phyloP scores from a whole-genome alignment of 1,140 invertebrate species.

The Subanguina moxae region DNA sequence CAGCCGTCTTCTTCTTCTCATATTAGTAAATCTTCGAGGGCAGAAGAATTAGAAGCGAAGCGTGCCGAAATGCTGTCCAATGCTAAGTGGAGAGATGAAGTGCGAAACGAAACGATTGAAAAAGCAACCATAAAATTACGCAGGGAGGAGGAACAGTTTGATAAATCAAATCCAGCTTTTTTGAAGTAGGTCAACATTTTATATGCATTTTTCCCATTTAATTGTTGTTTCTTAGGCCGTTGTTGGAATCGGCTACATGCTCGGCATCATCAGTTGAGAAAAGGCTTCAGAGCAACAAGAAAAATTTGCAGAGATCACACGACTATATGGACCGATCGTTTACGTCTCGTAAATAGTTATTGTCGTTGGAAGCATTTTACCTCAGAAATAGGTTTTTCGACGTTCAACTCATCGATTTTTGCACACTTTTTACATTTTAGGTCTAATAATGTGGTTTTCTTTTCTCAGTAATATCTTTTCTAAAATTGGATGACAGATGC shows the following conservation, averaged over 20 bases:
- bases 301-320: constrained; percentile 8
- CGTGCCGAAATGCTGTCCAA: constrained; percentile 25
- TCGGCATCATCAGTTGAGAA: constrained; percentile 1
- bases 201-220: neutral
- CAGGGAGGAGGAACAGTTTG: neutral
- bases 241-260: neutral
- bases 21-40: neutral
- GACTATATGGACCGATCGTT: constrained; percentile 11
- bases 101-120: neutral
- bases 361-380: too few relatives aligned
- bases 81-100: constrained; percentile 16
- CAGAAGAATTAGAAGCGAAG: constrained; percentile 23
- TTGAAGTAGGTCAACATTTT: neutral
- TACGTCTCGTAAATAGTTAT: too few relatives aligned
- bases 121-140: neutral
- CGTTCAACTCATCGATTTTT: too few relatives aligned
- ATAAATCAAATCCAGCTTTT: neutral
- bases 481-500: too few relatives aligned
- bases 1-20: too few relatives aligned
- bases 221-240: constrained; percentile 3
- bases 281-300: constrained; percentile 9
- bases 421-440: too few relatives aligned
- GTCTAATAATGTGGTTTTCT: too few relatives aligned
- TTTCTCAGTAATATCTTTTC: too few relatives aligned
- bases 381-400: too few relatives aligned